Evolutionary conservation across 2,888 invertebrate genomes (phyloP).

Genomic region (Patella ulyssiponensis): DNA sequence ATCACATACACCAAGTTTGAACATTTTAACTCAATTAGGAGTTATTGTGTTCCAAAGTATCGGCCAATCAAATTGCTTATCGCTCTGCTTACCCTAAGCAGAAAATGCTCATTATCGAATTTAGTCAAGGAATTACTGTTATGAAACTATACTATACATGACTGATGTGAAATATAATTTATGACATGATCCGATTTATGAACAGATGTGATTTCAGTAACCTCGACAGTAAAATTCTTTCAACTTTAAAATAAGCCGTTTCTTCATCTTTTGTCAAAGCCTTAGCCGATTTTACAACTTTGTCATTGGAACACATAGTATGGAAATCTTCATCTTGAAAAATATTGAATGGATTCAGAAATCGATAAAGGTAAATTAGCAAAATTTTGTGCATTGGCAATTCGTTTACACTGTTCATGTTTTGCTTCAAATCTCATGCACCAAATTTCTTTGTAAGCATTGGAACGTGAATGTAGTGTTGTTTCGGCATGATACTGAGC

Average conservation of each 20-base stretch:
- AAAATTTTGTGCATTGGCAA: neutral
- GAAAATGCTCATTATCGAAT: too few relatives aligned
- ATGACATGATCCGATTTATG: neutral
- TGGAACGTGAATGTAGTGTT: slow-evolving; percentile 4
- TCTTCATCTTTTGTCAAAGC: neutral
- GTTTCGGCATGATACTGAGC: neutral
- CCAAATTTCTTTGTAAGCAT: neutral
- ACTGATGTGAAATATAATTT: too few relatives aligned
- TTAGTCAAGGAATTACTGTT: too few relatives aligned
- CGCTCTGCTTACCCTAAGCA: too few relatives aligned
- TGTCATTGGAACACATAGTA: neutral
- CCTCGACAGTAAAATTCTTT: neutral
- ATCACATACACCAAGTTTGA: too few relatives aligned
- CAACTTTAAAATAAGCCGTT: neutral
- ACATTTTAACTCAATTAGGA: too few relatives aligned
- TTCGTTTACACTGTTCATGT: neutral
- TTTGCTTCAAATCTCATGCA: slow-evolving; percentile 2
- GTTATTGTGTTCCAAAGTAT: too few relatives aligned
- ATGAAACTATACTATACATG: too few relatives aligned
- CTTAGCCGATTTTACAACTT: neutral
- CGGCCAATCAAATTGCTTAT: too few relatives aligned
- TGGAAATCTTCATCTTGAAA: neutral
- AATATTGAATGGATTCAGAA: neutral
- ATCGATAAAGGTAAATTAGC: neutral
- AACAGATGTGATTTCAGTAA: neutral